Percentiles rank a stretch among this genome's conserved stretches.
phyloP scores from a whole-genome alignment of 2,113 vertebrate species.

The Nanorana parkeri region DNA sequence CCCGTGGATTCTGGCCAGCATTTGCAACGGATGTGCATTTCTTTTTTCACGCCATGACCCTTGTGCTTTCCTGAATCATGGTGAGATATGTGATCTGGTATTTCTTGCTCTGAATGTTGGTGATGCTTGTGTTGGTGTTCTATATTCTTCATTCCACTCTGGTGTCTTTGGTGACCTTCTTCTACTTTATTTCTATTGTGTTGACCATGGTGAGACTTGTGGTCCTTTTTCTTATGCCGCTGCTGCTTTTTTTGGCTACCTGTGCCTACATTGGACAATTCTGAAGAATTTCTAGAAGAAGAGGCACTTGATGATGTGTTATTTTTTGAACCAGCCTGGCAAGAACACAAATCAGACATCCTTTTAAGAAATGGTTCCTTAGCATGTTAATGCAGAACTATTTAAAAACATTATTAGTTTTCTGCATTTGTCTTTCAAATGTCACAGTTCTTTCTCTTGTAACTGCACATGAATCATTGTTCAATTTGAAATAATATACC shows the following conservation, averaged over 20 bases:
- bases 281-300: not conserved
- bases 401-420: too few relatives aligned
- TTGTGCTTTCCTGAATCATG: not conserved
- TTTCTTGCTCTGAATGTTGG: not conserved
- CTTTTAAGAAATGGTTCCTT: too few relatives aligned
- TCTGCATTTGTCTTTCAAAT: too few relatives aligned
- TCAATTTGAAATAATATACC: too few relatives aligned
- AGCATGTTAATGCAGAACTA: not conserved
- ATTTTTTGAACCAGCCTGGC: not conserved
- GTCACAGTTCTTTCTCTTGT: too few relatives aligned
- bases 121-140: not conserved
- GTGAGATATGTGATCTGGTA: not conserved
- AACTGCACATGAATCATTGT: too few relatives aligned
- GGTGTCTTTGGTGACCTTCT: not conserved
- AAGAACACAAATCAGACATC: not conserved
- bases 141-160: not conserved
- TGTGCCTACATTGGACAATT: not conserved
- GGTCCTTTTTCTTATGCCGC: not conserved
- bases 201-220: not conserved
- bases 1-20: not conserved
- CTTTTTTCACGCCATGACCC: not conserved
- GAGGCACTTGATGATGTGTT: not conserved
- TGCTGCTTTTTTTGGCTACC: not conserved
- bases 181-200: not conserved
- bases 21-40: slow-evolving; percentile 15